A percentile compares a stretch with the other conserved stretches of the same genome.
Evolutionary conservation across 2,113 vertebrate genomes (phyloP).

Genomic region (Leuciscus idus): DNA sequence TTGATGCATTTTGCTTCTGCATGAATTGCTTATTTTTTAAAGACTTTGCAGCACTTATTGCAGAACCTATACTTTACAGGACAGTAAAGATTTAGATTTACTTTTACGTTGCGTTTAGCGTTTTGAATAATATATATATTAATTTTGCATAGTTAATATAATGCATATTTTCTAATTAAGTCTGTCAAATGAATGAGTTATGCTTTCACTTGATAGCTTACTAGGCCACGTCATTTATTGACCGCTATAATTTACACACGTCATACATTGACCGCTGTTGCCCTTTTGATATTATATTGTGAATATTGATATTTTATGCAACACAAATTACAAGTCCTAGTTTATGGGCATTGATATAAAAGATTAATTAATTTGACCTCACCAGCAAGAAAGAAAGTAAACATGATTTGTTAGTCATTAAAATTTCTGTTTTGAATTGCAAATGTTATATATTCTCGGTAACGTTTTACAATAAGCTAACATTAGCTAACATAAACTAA

Average conservation of each 20-base stretch:
- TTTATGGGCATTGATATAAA: background rate
- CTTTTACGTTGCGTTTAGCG: background rate
- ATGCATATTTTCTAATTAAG: background rate
- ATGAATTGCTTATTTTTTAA: background rate
- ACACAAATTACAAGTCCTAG: background rate
- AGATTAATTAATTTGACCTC: background rate
- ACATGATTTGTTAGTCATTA: background rate
- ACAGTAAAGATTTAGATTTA: background rate
- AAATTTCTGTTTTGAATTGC: background rate
- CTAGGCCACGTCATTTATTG: conserved; percentile 13
- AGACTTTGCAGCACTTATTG: background rate
- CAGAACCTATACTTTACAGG: too few species aligned
- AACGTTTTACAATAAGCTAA: too few species aligned
- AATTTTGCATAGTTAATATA: background rate
- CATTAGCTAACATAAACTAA: too few species aligned
- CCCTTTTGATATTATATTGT: background rate
- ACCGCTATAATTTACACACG: conserved; percentile 8
- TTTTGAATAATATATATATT: background rate
- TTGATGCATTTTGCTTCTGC: background rate
- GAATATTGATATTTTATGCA: background rate
- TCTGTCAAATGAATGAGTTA: background rate
- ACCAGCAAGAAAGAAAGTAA: background rate
- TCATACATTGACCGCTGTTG: conserved; percentile 44
- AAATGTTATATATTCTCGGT: background rate
- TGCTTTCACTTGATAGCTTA: background rate